Base-by-base conservation (phyloP, 35 echinoderm and acorn worm species). In the Holothuria glaberrima region DNA sequence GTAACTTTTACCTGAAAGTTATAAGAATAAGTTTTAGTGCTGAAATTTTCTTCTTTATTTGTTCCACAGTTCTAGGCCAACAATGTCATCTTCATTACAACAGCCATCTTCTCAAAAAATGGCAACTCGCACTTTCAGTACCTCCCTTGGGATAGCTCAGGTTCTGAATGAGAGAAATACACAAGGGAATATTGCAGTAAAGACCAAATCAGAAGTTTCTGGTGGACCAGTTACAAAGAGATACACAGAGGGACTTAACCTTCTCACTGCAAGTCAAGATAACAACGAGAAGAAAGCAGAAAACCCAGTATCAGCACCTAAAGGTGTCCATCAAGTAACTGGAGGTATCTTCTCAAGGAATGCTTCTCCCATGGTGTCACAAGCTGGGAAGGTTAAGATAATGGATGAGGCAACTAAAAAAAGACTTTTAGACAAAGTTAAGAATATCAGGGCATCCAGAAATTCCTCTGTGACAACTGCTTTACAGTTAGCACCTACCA, bases 391-490 rank as follows among this genome's bases (percentile, higher is more conserved):
- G 57, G 86, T 79, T 22, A 89, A 82, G 19, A 77, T 86, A n/a
- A 73, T 96, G 88, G 94, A 96, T 64, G 77, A 88, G 2, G 94
- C 91, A 56, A 96, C 94, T 29, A 96, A 96, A 46, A 58, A 83
- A 17, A 56, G 91, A 26, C 78, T 96, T 12, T 82, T 93, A 69
- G 91, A 93, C 32, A 96, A 93, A 75, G 94, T 96, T 0, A 89
- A 82, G 50, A 86, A 61, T 27, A 96, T 96, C 80, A 66, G 94
- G 33, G 94, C 90, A 18, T 48, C 92, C 66, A 90, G 92, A 65
- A 88, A 71, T 28, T 6, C 24, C n/a, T 22, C 35, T 10, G 79
- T 70, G 18, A 92, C 83, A 1, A 92, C 77, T 19, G 91, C 91
- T 18, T 28, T 92, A 13, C 36, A 71, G 74, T 22, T 88, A 17